These are phyloP conservation scores for Peromyscus polionotus DNA, from an alignment of 2,113 vertebrate species.

Conservation along the genomic window DNA sequence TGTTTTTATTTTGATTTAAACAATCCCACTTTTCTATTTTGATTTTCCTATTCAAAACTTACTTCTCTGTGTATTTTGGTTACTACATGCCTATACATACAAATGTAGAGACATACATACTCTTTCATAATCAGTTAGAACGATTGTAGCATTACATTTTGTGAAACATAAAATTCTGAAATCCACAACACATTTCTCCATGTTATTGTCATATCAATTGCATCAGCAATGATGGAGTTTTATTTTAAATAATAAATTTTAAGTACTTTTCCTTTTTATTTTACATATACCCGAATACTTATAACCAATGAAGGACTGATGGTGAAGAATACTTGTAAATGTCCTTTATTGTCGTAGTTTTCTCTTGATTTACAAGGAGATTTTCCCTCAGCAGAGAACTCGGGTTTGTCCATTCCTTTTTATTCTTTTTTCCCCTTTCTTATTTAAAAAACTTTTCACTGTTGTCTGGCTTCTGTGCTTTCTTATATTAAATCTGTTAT, in stretches of 20 bases:
- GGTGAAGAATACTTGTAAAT: neutral
- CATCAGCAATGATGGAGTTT: neutral
- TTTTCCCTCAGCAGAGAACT: neutral
- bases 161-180: neutral
- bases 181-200: too few species aligned
- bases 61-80: neutral
- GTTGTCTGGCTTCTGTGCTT: neutral
- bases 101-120: neutral
- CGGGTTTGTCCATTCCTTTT: neutral
- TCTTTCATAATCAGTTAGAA: neutral
- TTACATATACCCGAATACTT: neutral
- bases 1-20: neutral
- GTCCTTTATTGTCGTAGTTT: neutral
- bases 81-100: neutral
- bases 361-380: neutral
- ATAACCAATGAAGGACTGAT: neutral
- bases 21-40: neutral
- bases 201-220: neutral
- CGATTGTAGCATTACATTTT: neutral
- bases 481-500: neutral
- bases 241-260: neutral
- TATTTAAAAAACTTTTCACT: neutral
- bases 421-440: neutral
- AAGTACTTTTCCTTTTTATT: neutral
- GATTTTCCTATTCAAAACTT: neutral